Base-by-base conservation (phyloP, 1,140 invertebrate genomes). In the Wasmannia auropunctata region DNA sequence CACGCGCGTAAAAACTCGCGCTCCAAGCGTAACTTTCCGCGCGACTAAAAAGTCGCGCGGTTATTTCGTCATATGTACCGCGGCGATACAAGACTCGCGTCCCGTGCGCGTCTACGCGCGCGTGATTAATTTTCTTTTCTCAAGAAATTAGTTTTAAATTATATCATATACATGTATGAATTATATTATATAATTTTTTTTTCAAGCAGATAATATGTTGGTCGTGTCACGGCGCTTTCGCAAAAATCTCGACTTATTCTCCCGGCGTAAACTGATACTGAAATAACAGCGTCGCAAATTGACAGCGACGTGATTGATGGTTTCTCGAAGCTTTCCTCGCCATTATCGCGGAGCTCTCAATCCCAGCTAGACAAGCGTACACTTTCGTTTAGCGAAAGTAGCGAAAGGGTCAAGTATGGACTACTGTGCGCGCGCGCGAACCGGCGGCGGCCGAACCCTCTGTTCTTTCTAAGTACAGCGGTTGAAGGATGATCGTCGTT, bases 361-460 rank as follows among this genome's bases (percentile, higher is more conserved):
- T 81, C 34, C 43, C 22, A 58, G 49, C 37, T 58, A 69, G 79
- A 72, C 79, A 81, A 81, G 69, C 65, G 40, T 72, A 43, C 65
- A 72, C 79, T 81, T 81, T 81, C 65, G 25, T 81, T 43, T 25
- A 49, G 79, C 65, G 79, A 81, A 81, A 81, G 79, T 81, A 40
- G 37, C 79, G 65, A 54, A 31, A 54, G 79, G 65, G 49, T 81
- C 51, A 81, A 81, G 51, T 56, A 72, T 81, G 65, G 65, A 72
- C 65, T 81, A 40, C 63, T 16, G 77, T 81, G 2, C 31, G n/a
- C n/a, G n/a, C n/a, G n/a, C 37, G 54, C 31, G 31, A 37, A 54
- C 11, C 46, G 14, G 34, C 28, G 65, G 62, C n/a, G n/a, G 37
- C 56, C 46, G 58, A 65, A 37, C 60, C 31, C 10, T 62, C 19